A percentile compares a stretch with the other conserved stretches of the same genome.
Evolutionary conservation across 2,113 vertebrate species (phyloP).

Genomic region (Crotalus tigris): DNA sequence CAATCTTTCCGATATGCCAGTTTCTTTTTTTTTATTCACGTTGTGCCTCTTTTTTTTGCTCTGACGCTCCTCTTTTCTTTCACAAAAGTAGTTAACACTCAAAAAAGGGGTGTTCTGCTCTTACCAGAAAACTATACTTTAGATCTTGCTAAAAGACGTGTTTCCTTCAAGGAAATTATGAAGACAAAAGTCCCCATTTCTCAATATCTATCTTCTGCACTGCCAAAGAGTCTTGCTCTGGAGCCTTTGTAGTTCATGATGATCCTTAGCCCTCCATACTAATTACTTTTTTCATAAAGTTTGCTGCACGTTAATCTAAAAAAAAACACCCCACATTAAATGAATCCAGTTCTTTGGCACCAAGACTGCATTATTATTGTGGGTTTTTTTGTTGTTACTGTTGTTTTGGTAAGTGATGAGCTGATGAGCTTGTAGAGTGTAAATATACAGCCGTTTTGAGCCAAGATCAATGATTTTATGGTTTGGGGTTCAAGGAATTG

Average conservation of each 20-base stretch:
- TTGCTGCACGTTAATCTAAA: neutral
- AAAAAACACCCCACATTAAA: neutral
- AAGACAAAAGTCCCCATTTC: neutral
- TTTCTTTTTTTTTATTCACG: neutral
- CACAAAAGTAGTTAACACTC: neutral
- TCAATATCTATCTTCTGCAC: neutral
- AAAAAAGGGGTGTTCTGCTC: neutral
- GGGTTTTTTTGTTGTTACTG: neutral
- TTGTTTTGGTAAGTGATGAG: neutral
- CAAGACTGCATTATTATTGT: conserved; percentile 15
- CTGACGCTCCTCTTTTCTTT: neutral
- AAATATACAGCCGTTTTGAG: conserved; percentile 22
- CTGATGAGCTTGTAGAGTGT: neutral
- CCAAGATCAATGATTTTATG: conserved; percentile 26
- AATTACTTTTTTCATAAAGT: neutral
- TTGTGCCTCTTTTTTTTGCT: neutral
- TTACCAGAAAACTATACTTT: neutral
- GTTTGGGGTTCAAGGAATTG: conserved; percentile 1
- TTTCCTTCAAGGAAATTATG: neutral
- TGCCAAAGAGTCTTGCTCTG: neutral
- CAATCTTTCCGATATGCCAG: neutral
- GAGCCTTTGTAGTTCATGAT: neutral
- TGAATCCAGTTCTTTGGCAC: neutral
- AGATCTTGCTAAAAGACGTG: neutral
- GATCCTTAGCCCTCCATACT: neutral